These are phyloP conservation scores for Lamproptera curius DNA, from an alignment of 2,888 invertebrate species.

Conservation along the genomic window DNA sequence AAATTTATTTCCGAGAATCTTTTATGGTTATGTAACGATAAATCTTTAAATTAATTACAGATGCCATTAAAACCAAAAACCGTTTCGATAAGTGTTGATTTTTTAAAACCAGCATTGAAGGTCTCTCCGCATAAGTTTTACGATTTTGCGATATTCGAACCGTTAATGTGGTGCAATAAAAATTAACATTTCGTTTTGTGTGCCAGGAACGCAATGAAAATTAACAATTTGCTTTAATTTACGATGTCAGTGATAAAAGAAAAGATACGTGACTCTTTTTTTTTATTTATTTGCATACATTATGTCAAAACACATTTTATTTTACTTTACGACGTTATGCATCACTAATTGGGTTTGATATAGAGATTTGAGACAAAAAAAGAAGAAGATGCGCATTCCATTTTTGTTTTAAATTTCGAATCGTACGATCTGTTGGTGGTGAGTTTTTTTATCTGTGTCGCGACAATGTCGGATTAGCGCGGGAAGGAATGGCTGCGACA, in stretches of 20 bases:
- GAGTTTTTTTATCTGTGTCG: constrained; percentile 9
- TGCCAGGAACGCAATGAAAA: constrained; percentile 16
- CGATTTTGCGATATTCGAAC: constrained; percentile 12
- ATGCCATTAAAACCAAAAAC: neutral
- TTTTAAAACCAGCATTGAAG: constrained; percentile 1
- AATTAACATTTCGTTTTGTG: constrained; percentile 16
- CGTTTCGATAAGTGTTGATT: neutral
- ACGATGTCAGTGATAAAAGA: constrained; percentile 10
- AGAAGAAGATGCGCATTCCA: too few species aligned
- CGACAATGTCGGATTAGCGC: constrained; percentile 15
- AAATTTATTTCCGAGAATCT: constrained; percentile 6
- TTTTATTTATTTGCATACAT: neutral
- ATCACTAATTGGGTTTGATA: neutral
- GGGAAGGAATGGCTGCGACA: constrained; percentile 6
- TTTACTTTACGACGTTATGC: neutral
- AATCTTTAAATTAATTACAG: constrained; percentile 3
- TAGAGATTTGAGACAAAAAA: neutral
- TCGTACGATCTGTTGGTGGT: too few species aligned
- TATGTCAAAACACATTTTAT: neutral
- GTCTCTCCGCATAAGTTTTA: constrained; percentile 5
- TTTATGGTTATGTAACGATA: constrained; percentile 5
- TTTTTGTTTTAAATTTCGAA: too few species aligned
- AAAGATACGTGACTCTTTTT: neutral
- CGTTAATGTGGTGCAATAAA: constrained; percentile 18
- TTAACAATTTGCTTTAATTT: constrained; percentile 18